Conservation (phyloP, 2,113 vertebrate genomes). For the Hemibagrus wyckioides region DNA sequence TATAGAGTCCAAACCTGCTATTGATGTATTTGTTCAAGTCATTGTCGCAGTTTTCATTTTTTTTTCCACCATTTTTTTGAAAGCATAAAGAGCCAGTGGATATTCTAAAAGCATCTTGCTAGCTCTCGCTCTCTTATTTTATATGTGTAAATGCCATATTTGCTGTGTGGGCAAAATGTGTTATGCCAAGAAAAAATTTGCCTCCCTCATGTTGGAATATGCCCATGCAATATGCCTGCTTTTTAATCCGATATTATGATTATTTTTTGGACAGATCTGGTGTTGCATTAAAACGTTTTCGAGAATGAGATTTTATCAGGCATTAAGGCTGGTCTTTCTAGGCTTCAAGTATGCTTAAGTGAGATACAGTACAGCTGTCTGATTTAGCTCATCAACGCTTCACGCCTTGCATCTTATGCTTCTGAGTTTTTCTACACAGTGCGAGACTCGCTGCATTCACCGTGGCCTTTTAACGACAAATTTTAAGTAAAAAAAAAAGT, state of each 20-base stretch:
- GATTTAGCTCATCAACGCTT: not conserved
- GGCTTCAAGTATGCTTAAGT: not conserved
- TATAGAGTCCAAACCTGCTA: not conserved
- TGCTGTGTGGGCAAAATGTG: slow-evolving; percentile 37
- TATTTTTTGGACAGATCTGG: not conserved
- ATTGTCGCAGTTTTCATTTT: not conserved
- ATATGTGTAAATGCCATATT: slow-evolving; percentile 36
- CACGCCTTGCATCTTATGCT: not conserved
- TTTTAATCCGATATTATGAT: too few species aligned
- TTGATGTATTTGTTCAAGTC: not conserved
- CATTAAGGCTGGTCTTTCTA: not conserved
- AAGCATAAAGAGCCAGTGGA: slow-evolving; percentile 4
- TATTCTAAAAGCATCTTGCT: slow-evolving; percentile 23
- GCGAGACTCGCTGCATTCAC: not conserved
- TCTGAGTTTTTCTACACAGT: not conserved
- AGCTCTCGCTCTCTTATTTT: slow-evolving; percentile 10
- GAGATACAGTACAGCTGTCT: not conserved
- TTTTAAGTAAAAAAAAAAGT: not conserved
- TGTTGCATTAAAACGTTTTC: slow-evolving; percentile 3
- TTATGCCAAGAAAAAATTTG: slow-evolving; percentile 14
- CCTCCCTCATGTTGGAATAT: slow-evolving; percentile 58
- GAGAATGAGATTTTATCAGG: not conserved
- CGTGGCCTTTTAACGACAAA: not conserved
- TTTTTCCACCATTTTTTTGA: not conserved
- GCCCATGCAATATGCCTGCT: slow-evolving; percentile 67